These are phyloP conservation scores for Taeniopygia guttata DNA, from an alignment of 2,797 vertebrate genomes.

Conservation along the genomic window DNA sequence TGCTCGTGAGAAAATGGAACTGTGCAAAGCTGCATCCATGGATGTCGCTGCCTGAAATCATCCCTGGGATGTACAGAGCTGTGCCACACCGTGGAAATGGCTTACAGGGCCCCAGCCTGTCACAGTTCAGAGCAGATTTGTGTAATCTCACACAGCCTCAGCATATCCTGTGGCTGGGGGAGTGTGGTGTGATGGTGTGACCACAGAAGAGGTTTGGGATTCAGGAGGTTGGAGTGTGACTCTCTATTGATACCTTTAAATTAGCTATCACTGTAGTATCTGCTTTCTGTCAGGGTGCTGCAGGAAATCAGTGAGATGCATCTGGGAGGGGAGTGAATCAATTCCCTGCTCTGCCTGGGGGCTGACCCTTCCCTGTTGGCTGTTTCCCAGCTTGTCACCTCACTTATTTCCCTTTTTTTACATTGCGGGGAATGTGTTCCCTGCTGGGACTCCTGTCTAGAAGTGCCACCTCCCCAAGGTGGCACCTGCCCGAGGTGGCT, in stretches of 20 bases:
- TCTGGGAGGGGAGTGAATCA: neutral
- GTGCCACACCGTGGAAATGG: neutral
- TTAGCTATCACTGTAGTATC: conserved; percentile 21
- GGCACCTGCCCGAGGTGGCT: neutral
- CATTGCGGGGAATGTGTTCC: neutral
- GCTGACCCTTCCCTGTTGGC: neutral
- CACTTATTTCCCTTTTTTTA: neutral
- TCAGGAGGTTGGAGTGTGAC: neutral
- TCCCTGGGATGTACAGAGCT: neutral
- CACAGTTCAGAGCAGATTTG: neutral
- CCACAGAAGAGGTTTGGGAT: neutral
- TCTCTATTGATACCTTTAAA: conserved; percentile 14
- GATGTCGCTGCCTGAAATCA: neutral
- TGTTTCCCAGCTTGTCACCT: neutral
- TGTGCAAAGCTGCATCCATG: neutral
- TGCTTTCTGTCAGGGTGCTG: conserved; percentile 30
- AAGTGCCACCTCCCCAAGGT: neutral
- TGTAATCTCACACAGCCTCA: neutral
- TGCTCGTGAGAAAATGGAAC: neutral
- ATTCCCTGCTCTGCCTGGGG: neutral
- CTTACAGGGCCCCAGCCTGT: neutral
- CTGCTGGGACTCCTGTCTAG: neutral
- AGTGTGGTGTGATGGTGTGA: neutral
- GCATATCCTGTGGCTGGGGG: neutral
- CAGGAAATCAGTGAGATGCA: conserved; percentile 8